A percentile compares a stretch with the other conserved stretches of the same genome.
phyloP scores from a whole-genome alignment of 2,113 vertebrate genomes.

The Phylloscopus trochilus region DNA sequence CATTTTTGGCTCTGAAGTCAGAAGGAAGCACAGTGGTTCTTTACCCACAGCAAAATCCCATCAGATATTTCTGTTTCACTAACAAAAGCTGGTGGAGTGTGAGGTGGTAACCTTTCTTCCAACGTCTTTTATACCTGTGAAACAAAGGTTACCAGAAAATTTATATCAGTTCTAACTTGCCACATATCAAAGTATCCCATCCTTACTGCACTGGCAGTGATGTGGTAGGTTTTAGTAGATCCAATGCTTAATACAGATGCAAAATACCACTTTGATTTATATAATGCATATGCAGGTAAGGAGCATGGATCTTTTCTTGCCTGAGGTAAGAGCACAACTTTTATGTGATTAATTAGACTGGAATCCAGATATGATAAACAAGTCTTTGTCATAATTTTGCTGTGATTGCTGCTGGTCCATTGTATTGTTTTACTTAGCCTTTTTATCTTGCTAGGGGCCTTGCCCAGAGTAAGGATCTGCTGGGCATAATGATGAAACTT shows the following conservation, averaged over 20 bases:
- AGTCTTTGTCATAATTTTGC: background rate
- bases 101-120: background rate
- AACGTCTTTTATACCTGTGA: background rate
- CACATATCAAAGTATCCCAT: background rate
- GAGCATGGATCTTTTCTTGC: fast-evolving
- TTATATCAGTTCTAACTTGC: background rate
- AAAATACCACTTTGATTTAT: background rate
- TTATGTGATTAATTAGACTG: background rate
- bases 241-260: background rate
- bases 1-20: background rate
- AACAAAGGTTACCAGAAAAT: background rate
- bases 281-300: background rate
- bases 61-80: background rate
- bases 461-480: background rate
- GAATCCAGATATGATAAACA: background rate
- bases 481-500: background rate
- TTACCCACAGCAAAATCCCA: background rate
- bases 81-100: background rate
- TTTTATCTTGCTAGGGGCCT: background rate
- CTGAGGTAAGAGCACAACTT: background rate
- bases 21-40: background rate
- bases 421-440: background rate
- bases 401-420: background rate
- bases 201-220: background rate
- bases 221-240: background rate